These are phyloP conservation scores for Garra rufa DNA, from an alignment of 2,113 vertebrate genomes.

Conservation along the genomic window DNA sequence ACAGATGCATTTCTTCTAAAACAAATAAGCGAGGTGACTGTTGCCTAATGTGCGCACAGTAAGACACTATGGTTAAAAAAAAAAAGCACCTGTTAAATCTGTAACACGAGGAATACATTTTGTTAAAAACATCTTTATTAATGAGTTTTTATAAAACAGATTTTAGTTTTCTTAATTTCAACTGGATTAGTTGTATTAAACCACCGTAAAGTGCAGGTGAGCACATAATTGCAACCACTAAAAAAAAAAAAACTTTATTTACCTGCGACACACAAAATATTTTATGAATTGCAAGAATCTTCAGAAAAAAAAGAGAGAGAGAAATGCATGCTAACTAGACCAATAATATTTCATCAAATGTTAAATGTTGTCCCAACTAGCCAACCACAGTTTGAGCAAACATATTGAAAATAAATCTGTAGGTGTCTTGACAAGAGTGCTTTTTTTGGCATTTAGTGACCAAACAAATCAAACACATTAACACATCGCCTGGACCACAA, in stretches of 20 bases:
- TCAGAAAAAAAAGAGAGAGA: too few species aligned
- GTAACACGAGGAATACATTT: background rate
- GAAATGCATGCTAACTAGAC: background rate
- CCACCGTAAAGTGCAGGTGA: background rate
- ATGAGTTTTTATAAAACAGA: background rate
- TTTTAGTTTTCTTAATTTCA: background rate
- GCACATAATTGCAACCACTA: background rate
- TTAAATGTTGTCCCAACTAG: background rate
- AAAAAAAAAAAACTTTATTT: background rate
- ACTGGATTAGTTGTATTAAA: background rate
- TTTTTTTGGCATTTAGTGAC: background rate
- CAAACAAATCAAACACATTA: too few species aligned
- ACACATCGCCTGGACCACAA: too few species aligned
- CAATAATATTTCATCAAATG: background rate
- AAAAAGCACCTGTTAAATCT: background rate
- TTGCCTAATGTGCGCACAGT: background rate
- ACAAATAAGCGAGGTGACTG: background rate
- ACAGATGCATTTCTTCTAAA: background rate
- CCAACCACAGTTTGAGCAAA: background rate
- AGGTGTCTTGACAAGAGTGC: background rate
- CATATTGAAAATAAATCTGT: background rate
- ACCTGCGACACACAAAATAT: background rate
- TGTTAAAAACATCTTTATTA: background rate
- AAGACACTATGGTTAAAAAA: too few species aligned
- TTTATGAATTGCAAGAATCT: background rate